Evolutionary conservation across 2,113 vertebrate genomes (phyloP), one percentile per base, ranked within the genome.

Genomic region (Otus sunia): DNA sequence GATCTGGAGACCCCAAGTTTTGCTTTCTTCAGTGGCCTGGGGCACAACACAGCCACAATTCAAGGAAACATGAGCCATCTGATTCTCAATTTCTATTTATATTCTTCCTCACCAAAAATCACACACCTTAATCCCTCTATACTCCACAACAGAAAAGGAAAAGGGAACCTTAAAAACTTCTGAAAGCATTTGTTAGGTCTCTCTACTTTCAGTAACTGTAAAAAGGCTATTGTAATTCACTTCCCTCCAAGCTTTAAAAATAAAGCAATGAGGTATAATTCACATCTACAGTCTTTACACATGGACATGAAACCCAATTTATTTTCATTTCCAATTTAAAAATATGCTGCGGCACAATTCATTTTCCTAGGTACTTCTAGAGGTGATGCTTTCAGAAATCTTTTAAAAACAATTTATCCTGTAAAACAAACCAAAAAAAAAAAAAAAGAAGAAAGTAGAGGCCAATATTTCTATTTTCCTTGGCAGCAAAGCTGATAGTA

Each of bases 111-210:
- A 43, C 9, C 22, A 14, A 62, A 82, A 83, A 36, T 21, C 30
- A 34, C 18, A 26, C 5, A 30, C 9, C n/a, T 45, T 47, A 19
- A 64, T 15, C 34, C 19, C 6, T 7, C 6, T 15, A 5, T 59
- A 67, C 75, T 13, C 50, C 34, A 20, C 11, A 32, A n/a, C 11
- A 62, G 15, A 71, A 84, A 21, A 73, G 6, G 14, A 27, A 34
- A 86, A 77, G 9, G 36, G n/a, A 63, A 29, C 13, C 63, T 30
- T 6, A 13, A 75, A 72, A 87, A 60, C 22, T 21, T 26, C 11
- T 2, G 0, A 2, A 15, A 74, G 45, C 1, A 3, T 37, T 53
- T 59, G 6, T 12, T 36, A 9, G 12, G 5, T 52, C 15, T 50
- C 63, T 71, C 50, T 55, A 3, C 22, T 78, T 67, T 39, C 25